Percentiles rank a stretch among this genome's conserved stretches.
Conservation (phyloP, 2,113 vertebrate genomes). For the Phylloscopus trochiloides region DNA sequence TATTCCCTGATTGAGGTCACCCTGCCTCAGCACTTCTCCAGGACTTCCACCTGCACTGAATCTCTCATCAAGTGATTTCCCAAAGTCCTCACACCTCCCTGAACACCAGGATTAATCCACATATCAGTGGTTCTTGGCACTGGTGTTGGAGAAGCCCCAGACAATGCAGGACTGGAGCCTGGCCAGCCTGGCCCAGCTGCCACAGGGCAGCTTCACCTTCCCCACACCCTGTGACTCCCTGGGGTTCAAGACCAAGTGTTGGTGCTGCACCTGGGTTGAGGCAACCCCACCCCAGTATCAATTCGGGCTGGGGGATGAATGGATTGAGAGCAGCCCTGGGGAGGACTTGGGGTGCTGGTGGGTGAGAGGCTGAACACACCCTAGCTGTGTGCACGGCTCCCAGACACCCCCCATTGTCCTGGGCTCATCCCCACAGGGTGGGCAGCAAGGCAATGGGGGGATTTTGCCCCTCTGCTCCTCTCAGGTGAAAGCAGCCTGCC, state of each 20-base stretch:
- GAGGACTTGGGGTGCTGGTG: neutral
- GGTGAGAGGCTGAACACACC: neutral
- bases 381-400: neutral
- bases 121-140: neutral
- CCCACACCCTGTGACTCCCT: neutral
- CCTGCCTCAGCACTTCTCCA: neutral
- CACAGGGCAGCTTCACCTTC: fast-evolving
- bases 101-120: neutral
- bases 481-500: neutral
- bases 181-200: neutral
- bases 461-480: neutral
- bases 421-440: neutral
- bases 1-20: neutral
- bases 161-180: neutral
- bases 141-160: neutral
- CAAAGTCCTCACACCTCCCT: neutral
- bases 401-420: neutral
- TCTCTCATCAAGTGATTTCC: neutral
- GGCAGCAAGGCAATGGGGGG: neutral
- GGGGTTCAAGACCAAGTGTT: neutral
- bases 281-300: neutral
- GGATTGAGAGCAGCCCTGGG: neutral
- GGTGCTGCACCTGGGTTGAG: neutral
- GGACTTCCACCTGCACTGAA: neutral
- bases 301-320: neutral